A percentile compares a stretch with the other conserved stretches of the same genome.
phyloP scores from a whole-genome alignment of 2,797 vertebrate species.

The Melanotaenia maccullochi region DNA sequence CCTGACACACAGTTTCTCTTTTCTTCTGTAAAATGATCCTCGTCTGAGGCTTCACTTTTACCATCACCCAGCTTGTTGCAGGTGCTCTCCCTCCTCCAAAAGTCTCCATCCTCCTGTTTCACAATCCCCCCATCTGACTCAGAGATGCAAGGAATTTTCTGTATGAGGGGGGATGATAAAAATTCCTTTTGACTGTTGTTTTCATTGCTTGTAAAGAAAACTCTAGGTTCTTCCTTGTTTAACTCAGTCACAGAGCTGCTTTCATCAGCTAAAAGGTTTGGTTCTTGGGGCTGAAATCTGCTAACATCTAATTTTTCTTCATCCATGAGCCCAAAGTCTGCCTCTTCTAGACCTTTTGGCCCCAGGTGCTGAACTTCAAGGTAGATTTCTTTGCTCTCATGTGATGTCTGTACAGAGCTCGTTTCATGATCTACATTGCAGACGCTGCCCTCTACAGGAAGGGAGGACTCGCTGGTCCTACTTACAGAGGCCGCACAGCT shows the following conservation, averaged over 20 bases:
- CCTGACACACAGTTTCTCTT: not conserved
- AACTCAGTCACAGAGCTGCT: conserved; percentile 34
- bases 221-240: conserved; percentile 4
- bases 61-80: not conserved
- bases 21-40: not conserved
- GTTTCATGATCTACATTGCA: not conserved
- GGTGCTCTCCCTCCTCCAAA: not conserved
- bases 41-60: not conserved
- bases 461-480: conserved; percentile 7
- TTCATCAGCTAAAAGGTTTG: not conserved
- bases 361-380: not conserved
- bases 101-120: not conserved
- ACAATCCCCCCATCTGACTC: not conserved
- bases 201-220: conserved; percentile 6
- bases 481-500: not conserved
- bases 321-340: not conserved
- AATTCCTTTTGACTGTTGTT: not conserved
- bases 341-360: not conserved
- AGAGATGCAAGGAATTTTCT: not conserved
- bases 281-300: conserved; percentile 6
- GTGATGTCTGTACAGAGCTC: not conserved
- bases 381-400: conserved; percentile 11
- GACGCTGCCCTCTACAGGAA: conserved; percentile 54
- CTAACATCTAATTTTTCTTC: conserved; percentile 12
- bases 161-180: conserved; percentile 12